phyloP scores from a whole-genome alignment of 1,140 invertebrate genomes.

The Cardiocondyla obscurior region DNA sequence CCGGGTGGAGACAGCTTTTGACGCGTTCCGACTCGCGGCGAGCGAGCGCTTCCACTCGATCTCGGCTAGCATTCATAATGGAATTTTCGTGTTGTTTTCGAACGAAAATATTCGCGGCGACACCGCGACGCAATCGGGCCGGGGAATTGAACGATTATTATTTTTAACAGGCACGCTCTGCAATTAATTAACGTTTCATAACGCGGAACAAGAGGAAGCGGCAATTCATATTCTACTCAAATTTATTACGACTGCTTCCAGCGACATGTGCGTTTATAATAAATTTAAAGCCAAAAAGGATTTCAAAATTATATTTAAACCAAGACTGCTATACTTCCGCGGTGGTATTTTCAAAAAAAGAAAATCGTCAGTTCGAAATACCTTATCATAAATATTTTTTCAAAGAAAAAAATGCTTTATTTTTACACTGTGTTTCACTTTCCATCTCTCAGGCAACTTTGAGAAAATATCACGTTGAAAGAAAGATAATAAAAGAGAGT shows the following conservation, averaged over 20 bases:
- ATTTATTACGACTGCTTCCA: conserved; percentile 25
- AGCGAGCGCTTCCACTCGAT: conserved; percentile 12
- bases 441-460: neutral
- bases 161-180: conserved; percentile 26
- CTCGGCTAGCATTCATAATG: conserved; percentile 34
- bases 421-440: neutral
- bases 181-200: conserved; percentile 30
- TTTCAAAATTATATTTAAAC: neutral
- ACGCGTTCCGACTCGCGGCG: conserved; percentile 24
- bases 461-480: neutral
- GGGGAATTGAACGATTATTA: conserved; percentile 28
- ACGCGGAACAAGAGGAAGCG: neutral
- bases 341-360: neutral
- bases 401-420: neutral
- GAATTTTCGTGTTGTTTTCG: conserved; percentile 33
- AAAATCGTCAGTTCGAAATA: neutral
- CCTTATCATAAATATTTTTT: neutral
- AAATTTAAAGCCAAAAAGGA: neutral
- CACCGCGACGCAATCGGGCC: neutral
- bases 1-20: conserved; percentile 30
- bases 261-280: neutral
- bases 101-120: conserved; percentile 19
- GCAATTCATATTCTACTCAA: conserved; percentile 25
- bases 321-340: neutral
- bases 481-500: neutral